Conservation (phyloP, 2,113 vertebrate genomes). For the Leptobrachium ailaonicum region DNA sequence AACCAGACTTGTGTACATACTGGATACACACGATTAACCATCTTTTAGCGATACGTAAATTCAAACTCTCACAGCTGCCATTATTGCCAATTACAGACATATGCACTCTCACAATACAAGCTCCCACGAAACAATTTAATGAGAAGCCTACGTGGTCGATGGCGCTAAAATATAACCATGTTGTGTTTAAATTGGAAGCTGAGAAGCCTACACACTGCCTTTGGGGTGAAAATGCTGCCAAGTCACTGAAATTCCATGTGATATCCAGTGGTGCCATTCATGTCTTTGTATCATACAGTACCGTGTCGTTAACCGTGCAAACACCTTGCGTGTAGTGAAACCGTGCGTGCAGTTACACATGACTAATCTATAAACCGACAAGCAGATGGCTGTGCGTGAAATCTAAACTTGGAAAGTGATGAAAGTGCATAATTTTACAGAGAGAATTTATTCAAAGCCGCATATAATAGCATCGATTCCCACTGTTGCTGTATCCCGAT, state of each 20-base stretch:
- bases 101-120: neutral
- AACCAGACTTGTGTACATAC: too few species aligned
- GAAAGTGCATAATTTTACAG: neutral
- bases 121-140: neutral
- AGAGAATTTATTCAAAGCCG: neutral
- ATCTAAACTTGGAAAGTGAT: conserved; percentile 3
- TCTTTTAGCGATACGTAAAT: too few species aligned
- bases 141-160: neutral
- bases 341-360: neutral
- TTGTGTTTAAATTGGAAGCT: neutral
- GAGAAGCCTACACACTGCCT: neutral
- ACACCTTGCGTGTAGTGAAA: neutral
- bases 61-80: too few species aligned
- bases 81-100: too few species aligned
- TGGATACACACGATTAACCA: too few species aligned
- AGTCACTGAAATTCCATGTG: neutral
- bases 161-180: neutral
- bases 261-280: neutral
- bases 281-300: neutral
- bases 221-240: neutral
- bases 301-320: neutral
- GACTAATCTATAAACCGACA: neutral
- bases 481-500: neutral
- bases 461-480: neutral
- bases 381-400: neutral